Evolutionary conservation across 2,113 vertebrate species (phyloP).

Genomic region (Pelobates fuscus): DNA sequence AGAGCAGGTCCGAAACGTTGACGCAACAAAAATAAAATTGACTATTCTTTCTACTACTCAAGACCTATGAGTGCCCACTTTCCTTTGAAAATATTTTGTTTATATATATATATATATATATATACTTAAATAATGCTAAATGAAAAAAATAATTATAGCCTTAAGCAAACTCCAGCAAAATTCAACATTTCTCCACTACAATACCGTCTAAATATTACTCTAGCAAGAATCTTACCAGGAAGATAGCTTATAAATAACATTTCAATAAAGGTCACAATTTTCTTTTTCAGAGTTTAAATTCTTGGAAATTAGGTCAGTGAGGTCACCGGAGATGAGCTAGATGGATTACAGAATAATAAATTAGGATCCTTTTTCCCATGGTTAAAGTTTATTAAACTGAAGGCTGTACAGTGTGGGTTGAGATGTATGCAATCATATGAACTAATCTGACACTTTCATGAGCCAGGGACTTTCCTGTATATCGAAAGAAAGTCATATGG

Average conservation of each 20-base stretch:
- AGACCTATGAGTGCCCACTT: too few species aligned
- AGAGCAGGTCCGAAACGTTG: too few species aligned
- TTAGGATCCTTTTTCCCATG: conserved; percentile 48
- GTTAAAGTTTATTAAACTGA: conserved; percentile 47
- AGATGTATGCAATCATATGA: conserved; percentile 46
- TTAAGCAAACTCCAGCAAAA: too few species aligned
- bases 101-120: background rate
- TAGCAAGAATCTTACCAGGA: background rate
- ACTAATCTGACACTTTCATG: conserved; percentile 45
- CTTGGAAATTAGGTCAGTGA: conserved; percentile 38
- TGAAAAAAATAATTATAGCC: background rate
- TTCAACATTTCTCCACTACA: too few species aligned
- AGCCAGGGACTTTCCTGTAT: conserved; percentile 28
- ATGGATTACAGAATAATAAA: conserved; percentile 50
- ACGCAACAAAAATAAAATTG: too few species aligned
- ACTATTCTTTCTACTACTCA: too few species aligned
- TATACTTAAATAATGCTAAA: too few species aligned
- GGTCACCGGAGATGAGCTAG: conserved; percentile 45
- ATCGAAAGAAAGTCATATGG: conserved; percentile 34
- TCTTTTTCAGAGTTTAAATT: conserved; percentile 23
- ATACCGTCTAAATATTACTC: too few species aligned
- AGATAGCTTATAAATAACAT: conserved; percentile 7
- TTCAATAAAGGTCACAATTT: conserved; percentile 41
- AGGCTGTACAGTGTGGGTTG: conserved; percentile 31
- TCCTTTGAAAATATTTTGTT: too few species aligned